These are phyloP conservation scores for Orthonevra nobilis DNA, from an alignment of 2,888 invertebrate genomes.

Conservation along the genomic window DNA sequence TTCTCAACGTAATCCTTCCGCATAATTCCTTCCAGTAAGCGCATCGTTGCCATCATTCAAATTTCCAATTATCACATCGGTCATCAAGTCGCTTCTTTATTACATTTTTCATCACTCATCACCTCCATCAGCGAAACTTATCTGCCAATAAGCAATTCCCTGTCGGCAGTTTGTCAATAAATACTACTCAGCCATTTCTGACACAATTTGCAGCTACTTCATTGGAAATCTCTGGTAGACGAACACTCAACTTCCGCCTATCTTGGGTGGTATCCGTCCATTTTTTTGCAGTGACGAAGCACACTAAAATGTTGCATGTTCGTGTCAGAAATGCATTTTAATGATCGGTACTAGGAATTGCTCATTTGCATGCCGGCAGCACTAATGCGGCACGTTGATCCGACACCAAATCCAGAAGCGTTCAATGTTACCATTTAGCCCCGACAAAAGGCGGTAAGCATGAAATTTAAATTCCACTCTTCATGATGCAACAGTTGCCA, in stretches of 20 bases:
- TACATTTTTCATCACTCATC: too few relatives aligned
- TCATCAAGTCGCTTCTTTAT: slow-evolving; percentile 2
- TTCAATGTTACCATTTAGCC: slow-evolving; percentile 32
- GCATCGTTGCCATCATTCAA: not conserved
- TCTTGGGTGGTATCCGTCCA: slow-evolving; percentile 12
- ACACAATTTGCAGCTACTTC: slow-evolving; percentile 56
- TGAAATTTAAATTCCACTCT: slow-evolving; percentile 11
- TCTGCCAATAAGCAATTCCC: not conserved
- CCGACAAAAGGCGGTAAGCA: slow-evolving; percentile 19
- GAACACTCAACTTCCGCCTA: slow-evolving; percentile 51
- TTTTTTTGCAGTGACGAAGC: not conserved
- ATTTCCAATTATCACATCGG: slow-evolving; percentile 17
- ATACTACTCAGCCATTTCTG: slow-evolving; percentile 40
- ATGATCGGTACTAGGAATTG: slow-evolving; percentile 11
- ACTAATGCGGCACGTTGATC: not conserved
- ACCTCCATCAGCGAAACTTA: not conserved
- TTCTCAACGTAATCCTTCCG: too few relatives aligned
- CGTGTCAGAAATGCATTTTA: slow-evolving; percentile 34
- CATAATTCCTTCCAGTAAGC: too few relatives aligned
- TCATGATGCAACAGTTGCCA: slow-evolving; percentile 12
- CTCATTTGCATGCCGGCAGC: slow-evolving; percentile 37
- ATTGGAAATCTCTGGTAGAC: slow-evolving; percentile 31
- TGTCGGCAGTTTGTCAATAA: slow-evolving; percentile 46
- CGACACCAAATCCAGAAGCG: slow-evolving; percentile 18
- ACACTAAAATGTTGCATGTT: slow-evolving; percentile 14